Conservation (phyloP, 2,797 vertebrate genomes). For the Acipenser oxyrinchus region DNA sequence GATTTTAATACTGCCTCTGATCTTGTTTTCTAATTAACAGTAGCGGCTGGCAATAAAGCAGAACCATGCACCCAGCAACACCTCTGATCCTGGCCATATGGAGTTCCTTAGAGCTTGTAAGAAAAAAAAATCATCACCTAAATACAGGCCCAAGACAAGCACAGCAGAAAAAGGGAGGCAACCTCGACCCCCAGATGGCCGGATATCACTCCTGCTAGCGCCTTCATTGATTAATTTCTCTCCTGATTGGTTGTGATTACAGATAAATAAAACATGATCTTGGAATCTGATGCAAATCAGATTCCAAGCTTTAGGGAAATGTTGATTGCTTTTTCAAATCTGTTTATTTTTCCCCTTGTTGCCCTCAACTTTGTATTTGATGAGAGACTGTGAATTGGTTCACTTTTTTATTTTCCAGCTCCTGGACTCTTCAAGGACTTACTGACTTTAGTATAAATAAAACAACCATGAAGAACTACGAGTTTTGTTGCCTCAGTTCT, state of each 20-base stretch:
- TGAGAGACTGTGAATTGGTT: constrained; percentile 30
- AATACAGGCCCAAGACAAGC: constrained; percentile 70
- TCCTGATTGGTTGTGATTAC: constrained; percentile 81
- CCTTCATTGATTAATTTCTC: constrained; percentile 81
- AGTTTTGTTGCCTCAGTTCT: constrained; percentile 26
- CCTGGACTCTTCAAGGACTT: constrained; percentile 10
- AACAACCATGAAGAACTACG: no score
- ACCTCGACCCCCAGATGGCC: constrained; percentile 80
- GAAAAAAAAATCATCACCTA: constrained; percentile 73
- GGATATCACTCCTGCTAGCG: constrained; percentile 61
- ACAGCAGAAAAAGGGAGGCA: constrained; percentile 45
- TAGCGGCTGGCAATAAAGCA: constrained; percentile 99
- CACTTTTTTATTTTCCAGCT: constrained; percentile 33
- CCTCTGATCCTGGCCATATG: constrained; percentile 99
- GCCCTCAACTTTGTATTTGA: constrained; percentile 56
- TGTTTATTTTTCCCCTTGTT: constrained; percentile 63
- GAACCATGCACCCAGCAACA: constrained; percentile 98
- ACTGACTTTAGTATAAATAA: no score
- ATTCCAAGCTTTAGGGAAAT: constrained; percentile 56
- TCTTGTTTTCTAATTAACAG: constrained; percentile 99
- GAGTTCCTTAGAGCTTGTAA: constrained; percentile 80
- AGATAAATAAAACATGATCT: constrained; percentile 82
- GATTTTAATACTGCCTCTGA: constrained; percentile 99
- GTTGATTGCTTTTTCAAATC: constrained; percentile 73
- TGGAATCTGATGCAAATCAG: constrained; percentile 70